Conservation (phyloP, 2,888 invertebrate species). For the Chrysolina americana region DNA sequence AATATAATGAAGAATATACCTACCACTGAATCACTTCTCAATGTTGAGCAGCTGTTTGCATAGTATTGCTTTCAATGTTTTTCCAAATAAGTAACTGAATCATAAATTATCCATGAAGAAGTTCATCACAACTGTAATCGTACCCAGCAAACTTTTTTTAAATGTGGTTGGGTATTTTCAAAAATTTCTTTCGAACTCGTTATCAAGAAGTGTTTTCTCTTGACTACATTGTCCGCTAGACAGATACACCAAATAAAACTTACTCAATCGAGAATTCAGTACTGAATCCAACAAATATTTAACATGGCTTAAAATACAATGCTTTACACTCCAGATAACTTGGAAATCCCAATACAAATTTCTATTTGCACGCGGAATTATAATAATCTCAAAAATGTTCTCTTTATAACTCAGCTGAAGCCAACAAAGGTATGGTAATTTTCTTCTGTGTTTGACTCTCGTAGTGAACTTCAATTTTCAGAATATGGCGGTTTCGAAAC, state of each 20-base stretch:
- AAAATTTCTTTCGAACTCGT: too few relatives aligned
- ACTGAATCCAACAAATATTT: background rate
- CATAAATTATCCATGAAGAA: too few relatives aligned
- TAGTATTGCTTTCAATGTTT: too few relatives aligned
- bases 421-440: background rate
- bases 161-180: too few relatives aligned
- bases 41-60: too few relatives aligned
- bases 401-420: background rate
- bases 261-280: too few relatives aligned
- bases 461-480: background rate
- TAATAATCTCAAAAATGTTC: background rate
- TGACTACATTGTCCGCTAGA: background rate
- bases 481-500: conserved; percentile 15
- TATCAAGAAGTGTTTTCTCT: too few relatives aligned
- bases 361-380: background rate
- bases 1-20: too few relatives aligned
- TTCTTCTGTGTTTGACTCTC: background rate
- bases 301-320: background rate
- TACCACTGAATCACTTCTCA: too few relatives aligned
- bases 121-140: too few relatives aligned
- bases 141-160: too few relatives aligned
- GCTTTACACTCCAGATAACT: background rate
- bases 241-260: background rate
- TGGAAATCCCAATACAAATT: background rate
- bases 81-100: too few relatives aligned